Percentiles rank a stretch among this genome's conserved stretches.
These are phyloP conservation scores for Drosophila dives DNA, from an alignment of 2,888 invertebrate genomes.

Conservation along the genomic window DNA sequence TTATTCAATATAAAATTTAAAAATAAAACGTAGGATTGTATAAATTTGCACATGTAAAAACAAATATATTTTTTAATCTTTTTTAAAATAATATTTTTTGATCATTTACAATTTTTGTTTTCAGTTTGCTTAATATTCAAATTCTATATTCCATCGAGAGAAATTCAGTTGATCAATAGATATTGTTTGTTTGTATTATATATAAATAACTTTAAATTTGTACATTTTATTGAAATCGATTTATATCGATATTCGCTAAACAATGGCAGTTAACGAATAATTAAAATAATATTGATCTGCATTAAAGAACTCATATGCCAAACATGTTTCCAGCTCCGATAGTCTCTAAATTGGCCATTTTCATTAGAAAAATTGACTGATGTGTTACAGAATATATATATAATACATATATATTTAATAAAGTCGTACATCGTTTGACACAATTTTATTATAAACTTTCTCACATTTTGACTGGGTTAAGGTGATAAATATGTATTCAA, in stretches of 20 bases:
- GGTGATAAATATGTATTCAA: neutral
- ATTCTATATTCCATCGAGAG: no score
- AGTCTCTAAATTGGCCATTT: neutral
- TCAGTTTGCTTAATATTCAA: neutral
- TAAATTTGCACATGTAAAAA: neutral
- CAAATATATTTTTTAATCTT: neutral
- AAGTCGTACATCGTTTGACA: neutral
- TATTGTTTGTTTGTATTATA: neutral
- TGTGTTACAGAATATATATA: no score
- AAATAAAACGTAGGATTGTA: no score
- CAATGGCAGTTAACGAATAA: neutral
- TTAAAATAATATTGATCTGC: neutral
- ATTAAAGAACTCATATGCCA: neutral
- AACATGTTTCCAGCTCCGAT: rapidly evolving
- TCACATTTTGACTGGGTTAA: neutral
- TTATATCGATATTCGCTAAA: neutral
- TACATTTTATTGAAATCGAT: neutral
- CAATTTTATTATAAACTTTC: neutral
- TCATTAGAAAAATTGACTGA: no score
- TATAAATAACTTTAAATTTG: neutral
- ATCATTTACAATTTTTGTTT: neutral
- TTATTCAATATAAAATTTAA: no score
- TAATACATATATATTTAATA: neutral
- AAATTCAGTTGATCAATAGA: rapidly evolving
- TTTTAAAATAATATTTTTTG: neutral